These are phyloP conservation scores for Pogonus chalceus DNA, from an alignment of 1,140 invertebrate species.

Conservation along the genomic window DNA sequence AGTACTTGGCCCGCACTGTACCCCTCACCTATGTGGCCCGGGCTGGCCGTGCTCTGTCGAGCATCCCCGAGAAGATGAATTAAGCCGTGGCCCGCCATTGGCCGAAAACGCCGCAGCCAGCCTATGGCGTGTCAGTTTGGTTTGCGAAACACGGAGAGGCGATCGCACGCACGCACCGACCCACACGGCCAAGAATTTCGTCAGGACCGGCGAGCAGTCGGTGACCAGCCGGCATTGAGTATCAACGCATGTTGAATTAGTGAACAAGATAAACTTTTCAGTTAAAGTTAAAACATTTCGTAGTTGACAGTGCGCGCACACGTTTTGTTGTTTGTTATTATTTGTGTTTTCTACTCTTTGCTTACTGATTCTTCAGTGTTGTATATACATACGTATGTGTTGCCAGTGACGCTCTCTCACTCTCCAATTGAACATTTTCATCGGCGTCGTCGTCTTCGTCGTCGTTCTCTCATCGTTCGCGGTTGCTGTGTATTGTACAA, in stretches of 20 bases:
- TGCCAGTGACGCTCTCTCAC: too few relatives aligned
- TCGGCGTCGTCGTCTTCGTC: too few relatives aligned
- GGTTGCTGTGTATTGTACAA: too few relatives aligned
- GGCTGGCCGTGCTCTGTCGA: slow-evolving; percentile 7
- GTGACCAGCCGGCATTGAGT: slow-evolving; percentile 11
- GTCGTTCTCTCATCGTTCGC: too few relatives aligned
- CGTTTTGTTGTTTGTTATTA: background rate
- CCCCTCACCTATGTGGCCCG: slow-evolving; percentile 16
- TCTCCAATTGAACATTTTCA: too few relatives aligned
- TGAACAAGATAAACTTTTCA: slow-evolving; percentile 4
- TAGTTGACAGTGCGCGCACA: too few relatives aligned
- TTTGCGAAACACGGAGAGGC: slow-evolving; percentile 18
- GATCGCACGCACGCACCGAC: slow-evolving; percentile 9
- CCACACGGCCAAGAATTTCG: background rate
- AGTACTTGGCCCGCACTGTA: too few relatives aligned
- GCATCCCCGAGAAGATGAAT: slow-evolving; percentile 12
- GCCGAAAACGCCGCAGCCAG: slow-evolving; percentile 14
- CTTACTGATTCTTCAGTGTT: too few relatives aligned
- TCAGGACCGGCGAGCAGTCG: slow-evolving; percentile 17
- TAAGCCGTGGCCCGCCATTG: slow-evolving; percentile 19
- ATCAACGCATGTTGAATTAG: slow-evolving; percentile 7
- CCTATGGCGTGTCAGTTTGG: slow-evolving; percentile 14
- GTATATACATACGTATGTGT: too few relatives aligned
- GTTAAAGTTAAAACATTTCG: background rate
- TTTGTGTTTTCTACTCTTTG: too few relatives aligned